These are phyloP conservation scores for Podilymbus podiceps DNA, from an alignment of 2,113 vertebrate species.

Conservation along the genomic window DNA sequence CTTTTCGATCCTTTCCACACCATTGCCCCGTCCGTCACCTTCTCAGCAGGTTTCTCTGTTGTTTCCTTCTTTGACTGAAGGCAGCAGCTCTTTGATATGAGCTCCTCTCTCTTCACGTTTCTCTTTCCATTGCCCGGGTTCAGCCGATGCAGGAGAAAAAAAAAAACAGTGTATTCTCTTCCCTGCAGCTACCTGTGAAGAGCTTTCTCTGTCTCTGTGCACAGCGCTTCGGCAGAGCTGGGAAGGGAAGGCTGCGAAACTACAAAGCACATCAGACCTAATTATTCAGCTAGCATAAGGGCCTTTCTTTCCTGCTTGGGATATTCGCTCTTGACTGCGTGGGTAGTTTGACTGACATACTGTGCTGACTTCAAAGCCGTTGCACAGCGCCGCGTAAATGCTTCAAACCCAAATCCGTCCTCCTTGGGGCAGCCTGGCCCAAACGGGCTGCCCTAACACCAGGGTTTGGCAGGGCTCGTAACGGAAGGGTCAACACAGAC, in stretches of 20 bases:
- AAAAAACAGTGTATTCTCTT: not conserved
- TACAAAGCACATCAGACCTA: conserved; percentile 23
- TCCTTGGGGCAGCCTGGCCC: not conserved
- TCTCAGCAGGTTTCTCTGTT: not conserved
- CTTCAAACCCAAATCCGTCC: not conserved
- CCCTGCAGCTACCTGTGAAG: not conserved
- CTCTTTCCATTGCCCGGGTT: not conserved
- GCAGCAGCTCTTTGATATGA: not conserved
- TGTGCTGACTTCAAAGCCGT: not conserved
- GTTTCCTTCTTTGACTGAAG: not conserved
- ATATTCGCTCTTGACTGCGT: not conserved
- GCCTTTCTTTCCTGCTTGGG: not conserved
- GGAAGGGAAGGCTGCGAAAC: not conserved
- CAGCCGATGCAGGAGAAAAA: not conserved
- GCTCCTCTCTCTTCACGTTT: not conserved
- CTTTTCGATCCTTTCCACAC: not conserved
- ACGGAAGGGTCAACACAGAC: not conserved
- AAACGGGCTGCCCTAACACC: not conserved
- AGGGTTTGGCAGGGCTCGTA: not conserved
- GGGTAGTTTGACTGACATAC: not conserved
- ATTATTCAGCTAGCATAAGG: conserved; percentile 29
- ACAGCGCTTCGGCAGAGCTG: not conserved
- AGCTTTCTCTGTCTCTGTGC: not conserved
- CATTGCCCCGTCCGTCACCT: accelerated
- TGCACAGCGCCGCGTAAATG: accelerated